Base-by-base conservation (phyloP, 92 coral and sea anemone species). In the Nematostella vectensis region DNA sequence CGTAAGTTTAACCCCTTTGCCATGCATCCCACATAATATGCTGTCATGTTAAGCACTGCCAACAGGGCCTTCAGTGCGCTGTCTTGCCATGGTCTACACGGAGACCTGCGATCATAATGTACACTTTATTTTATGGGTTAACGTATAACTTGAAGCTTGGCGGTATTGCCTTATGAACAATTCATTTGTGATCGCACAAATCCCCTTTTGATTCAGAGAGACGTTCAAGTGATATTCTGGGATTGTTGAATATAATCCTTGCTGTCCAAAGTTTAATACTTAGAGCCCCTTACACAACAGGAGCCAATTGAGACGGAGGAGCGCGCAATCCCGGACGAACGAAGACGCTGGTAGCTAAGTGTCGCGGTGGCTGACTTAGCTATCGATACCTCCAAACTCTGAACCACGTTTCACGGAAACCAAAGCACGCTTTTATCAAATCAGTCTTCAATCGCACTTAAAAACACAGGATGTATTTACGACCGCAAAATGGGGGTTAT, bases 131-230 rank as follows among this genome's bases (percentile, higher is more conserved):
- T 25, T 64, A 18, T 64, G 31, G 53, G 36, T 52, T 53, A 64
- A 64, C 70, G 70, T 64, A 51, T 64, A 51, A 29, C 31, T 56
- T 64, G 70, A 29, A 36, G 42, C 8, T 36, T 36, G 42, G 42
- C 42, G 42, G 15, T 36, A 36, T 36, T 15, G 9, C 42, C 42
- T n/a, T n/a, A n/a, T 8, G 42, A 8, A 15, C 42, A 36, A 8
- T 36, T 15, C 42, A 8, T 8, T 36, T 17, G 17, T 17, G 51
- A 45, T 45, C 51, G 51, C 23, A 4, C 18, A 9, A 45, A 45
- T 45, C 18, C 51, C 23, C 21, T 17, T 45, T 19, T 45, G 12
- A 45, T 11, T 45, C 51, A 45, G 21, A 45, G 51, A 6, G 21
- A 17, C 9, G 51, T 45, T 45, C 51, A 45, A 45, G 51, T 45